phyloP scores from a whole-genome alignment of 2,797 vertebrate species.

The Ispidina lecontei region DNA sequence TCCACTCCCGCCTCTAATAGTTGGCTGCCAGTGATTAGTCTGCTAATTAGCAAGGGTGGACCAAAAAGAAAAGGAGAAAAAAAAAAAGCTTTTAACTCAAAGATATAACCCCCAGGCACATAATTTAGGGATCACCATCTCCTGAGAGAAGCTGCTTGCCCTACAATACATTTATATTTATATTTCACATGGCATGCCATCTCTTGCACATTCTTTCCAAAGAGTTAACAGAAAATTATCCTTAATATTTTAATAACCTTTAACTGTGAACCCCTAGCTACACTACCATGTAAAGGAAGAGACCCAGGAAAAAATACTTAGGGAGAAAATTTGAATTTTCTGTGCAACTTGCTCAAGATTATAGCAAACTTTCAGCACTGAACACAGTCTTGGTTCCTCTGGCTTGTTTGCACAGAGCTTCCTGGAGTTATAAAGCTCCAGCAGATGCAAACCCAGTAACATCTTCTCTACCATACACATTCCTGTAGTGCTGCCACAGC shows the following conservation, averaged over 20 bases:
- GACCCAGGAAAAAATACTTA: neutral
- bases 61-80: neutral
- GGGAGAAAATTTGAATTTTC: neutral
- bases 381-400: neutral
- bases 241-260: constrained; percentile 60
- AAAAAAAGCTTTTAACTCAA: neutral
- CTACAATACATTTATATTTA: neutral
- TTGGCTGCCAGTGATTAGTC: constrained; percentile 3
- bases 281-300: neutral
- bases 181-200: neutral
- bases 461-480: neutral
- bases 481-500: neutral
- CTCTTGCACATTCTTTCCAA: constrained; percentile 10
- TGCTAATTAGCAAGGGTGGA: constrained; percentile 53
- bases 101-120: constrained; percentile 1
- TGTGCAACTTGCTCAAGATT: neutral
- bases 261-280: neutral
- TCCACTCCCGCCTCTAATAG: neutral
- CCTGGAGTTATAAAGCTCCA: neutral
- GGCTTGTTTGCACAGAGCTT: neutral
- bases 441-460: neutral
- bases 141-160: constrained; percentile 30
- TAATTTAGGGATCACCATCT: constrained; percentile 39
- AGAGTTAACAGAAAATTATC: constrained; percentile 42
- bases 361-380: neutral